Evolutionary conservation across 2,888 invertebrate genomes (phyloP).

Genomic region (Microctonus brassicae): DNA sequence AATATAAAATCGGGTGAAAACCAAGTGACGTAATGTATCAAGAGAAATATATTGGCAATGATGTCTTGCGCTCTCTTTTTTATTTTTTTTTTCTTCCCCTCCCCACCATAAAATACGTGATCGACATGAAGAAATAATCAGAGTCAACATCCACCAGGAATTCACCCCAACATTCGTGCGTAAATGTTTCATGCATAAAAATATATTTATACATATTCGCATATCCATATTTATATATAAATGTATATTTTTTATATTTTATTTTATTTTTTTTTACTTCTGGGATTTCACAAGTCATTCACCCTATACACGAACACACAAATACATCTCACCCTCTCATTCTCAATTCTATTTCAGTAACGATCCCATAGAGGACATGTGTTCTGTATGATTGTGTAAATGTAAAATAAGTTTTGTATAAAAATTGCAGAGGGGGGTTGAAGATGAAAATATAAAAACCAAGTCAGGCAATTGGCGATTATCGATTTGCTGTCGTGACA

Average conservation of each 20-base stretch:
- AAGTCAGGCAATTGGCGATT: conserved; percentile 44
- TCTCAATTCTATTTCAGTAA: conserved; percentile 30
- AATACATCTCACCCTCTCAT: conserved; percentile 19
- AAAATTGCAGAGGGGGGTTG: conserved; percentile 17
- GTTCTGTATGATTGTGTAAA: conserved; percentile 18
- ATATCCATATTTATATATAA: conserved; percentile 6
- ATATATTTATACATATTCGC: conserved; percentile 9
- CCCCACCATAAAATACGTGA: conserved; percentile 24
- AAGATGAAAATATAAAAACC: conserved; percentile 33
- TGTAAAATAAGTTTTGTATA: no score
- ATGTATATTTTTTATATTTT: conserved; percentile 9
- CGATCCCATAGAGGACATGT: conserved; percentile 37
- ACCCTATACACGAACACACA: conserved; percentile 10
- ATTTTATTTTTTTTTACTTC: conserved; percentile 31
- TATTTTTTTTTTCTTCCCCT: no score
- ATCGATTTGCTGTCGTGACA: conserved; percentile 57
- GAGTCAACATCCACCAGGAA: conserved; percentile 27
- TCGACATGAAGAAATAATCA: conserved; percentile 28
- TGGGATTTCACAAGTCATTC: conserved; percentile 35
- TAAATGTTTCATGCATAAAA: conserved; percentile 34
- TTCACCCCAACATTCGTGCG: conserved; percentile 18
- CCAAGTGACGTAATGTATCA: neutral
- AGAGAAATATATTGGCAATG: conserved; percentile 15
- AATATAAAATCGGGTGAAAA: neutral
- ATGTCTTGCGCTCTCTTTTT: conserved; percentile 27